Base-by-base conservation (phyloP, 2,113 vertebrate species). In the Tetrao urogallus region DNA sequence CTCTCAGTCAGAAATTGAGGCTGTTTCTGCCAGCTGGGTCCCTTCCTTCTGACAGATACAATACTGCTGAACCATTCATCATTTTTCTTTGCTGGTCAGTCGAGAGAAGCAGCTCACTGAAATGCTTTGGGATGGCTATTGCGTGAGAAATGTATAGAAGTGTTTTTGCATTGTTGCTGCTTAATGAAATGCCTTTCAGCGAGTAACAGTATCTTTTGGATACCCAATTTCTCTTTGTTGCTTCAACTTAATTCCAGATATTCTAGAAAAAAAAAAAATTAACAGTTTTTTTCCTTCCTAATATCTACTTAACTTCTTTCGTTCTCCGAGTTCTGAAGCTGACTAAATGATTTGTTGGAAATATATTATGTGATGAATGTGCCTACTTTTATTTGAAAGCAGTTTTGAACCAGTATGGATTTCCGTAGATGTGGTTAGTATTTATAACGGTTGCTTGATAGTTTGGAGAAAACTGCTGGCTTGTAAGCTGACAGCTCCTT, bases 111-210 rank as follows among this genome's bases (percentile, higher is more conserved):
- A 85, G 74, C 82, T 86, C 77, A 85, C 48, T 95, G 45, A 86
- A 91, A 96, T 92, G 90, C 86, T 85, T 82, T 3, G 7, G 42
- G 7, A 8, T 58, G 32, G 66, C 89, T 86, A 57, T 94, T 93
- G 89, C 90, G 63, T 10, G 32, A 84, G 71, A 83, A 70, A 45
- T 83, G 34, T 82, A 54, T 60, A 89, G 92, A 93, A 91, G 76
- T 93, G 10, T 38, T 38, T 38, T 38, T 38, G 38, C 45, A 61
- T 85, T 89, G 45, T 36, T 93, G 57, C 74, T 72, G 34, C 58
- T 92, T 96, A 88, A 88, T 92, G 86, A 92, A 90, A 92, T 79
- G 82, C 47, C 61, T 94, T 92, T 92, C 85, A 95, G 40, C 45
- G 82, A 94, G 48, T 86, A 86, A 84, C 52, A 88, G 8, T 86